These are phyloP conservation scores for Hormiphora californensis DNA, from an alignment of 37 sponge, comb jelly and placozoan species.

Conservation along the genomic window DNA sequence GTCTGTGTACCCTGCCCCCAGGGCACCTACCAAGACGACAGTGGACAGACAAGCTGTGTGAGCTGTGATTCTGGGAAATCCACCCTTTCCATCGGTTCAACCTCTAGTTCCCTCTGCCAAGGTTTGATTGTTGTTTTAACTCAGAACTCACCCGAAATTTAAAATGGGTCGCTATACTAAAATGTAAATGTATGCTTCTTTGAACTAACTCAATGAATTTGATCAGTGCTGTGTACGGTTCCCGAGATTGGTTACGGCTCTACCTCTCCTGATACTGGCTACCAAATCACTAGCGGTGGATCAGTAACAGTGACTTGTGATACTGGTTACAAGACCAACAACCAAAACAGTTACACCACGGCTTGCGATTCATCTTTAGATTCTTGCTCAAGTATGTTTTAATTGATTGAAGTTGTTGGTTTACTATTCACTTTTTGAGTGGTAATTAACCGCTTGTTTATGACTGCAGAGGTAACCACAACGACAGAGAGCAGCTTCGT, in stretches of 20 bases:
- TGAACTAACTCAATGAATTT: neutral
- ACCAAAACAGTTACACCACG: neutral
- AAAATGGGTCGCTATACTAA: neutral
- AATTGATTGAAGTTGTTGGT: neutral
- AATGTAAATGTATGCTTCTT: neutral
- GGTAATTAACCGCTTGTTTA: too few relatives aligned
- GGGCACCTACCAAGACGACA: neutral
- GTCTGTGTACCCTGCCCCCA: slow-evolving; percentile 40
- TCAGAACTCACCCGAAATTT: too few relatives aligned
- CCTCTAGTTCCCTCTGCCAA: neutral
- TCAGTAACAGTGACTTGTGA: slow-evolving; percentile 11
- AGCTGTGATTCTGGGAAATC: neutral
- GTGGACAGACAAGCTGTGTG: slow-evolving; percentile 8
- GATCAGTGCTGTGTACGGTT: neutral
- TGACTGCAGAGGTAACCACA: neutral
- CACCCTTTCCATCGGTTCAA: slow-evolving; percentile 1
- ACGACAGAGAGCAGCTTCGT: neutral
- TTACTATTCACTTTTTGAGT: too few relatives aligned
- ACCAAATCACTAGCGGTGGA: neutral
- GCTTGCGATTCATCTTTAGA: neutral
- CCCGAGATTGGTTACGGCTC: slow-evolving; percentile 21
- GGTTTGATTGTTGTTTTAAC: too few relatives aligned
- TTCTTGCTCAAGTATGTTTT: neutral
- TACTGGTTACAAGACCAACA: neutral
- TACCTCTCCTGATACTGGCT: neutral